phyloP scores from a whole-genome alignment of 2,797 vertebrate species.

The Gadopsis marmoratus region DNA sequence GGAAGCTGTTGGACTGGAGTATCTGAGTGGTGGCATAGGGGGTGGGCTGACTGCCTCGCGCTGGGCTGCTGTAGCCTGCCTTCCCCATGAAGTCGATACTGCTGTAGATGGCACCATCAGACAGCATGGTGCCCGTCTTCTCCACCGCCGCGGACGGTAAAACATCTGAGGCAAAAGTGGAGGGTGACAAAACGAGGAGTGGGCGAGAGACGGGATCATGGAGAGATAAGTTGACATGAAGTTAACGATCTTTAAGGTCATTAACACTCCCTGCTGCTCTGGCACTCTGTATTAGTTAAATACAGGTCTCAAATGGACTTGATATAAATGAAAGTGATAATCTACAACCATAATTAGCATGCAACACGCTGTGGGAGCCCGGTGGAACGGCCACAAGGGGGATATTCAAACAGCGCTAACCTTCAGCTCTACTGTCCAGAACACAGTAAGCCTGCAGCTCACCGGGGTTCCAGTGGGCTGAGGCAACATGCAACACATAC shows the following conservation, averaged over 20 bases:
- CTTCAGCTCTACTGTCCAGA: slow-evolving; percentile 71
- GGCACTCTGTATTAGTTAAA: slow-evolving; percentile 74
- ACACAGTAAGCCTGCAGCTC: slow-evolving; percentile 57
- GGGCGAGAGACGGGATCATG: slow-evolving; percentile 52
- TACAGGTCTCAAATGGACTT: slow-evolving; percentile 75
- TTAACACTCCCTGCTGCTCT: slow-evolving; percentile 81
- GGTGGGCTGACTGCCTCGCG: slow-evolving; percentile 91
- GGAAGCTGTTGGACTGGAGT: slow-evolving; percentile 97
- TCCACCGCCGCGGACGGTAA: slow-evolving; percentile 92
- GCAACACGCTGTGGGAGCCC: slow-evolving; percentile 69
- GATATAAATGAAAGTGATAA: slow-evolving; percentile 87
- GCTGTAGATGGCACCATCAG: slow-evolving; percentile 98
- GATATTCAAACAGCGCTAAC: slow-evolving; percentile 78
- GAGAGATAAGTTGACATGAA: slow-evolving; percentile 73
- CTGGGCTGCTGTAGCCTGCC: slow-evolving; percentile 94
- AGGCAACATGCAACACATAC: slow-evolving; percentile 41
- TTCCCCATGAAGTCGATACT: slow-evolving; percentile 99
- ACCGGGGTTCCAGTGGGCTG: slow-evolving; percentile 46
- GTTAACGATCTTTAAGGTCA: slow-evolving; percentile 86
- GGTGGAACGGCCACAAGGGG: slow-evolving; percentile 68
- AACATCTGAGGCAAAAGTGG: slow-evolving; percentile 85
- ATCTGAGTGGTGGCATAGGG: slow-evolving; percentile 98
- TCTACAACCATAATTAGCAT: slow-evolving; percentile 82
- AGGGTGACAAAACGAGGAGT: slow-evolving; percentile 37
- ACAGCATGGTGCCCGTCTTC: slow-evolving; percentile 97